Base-by-base conservation (phyloP, 2,113 vertebrate genomes). In the Oxyura jamaicensis region DNA sequence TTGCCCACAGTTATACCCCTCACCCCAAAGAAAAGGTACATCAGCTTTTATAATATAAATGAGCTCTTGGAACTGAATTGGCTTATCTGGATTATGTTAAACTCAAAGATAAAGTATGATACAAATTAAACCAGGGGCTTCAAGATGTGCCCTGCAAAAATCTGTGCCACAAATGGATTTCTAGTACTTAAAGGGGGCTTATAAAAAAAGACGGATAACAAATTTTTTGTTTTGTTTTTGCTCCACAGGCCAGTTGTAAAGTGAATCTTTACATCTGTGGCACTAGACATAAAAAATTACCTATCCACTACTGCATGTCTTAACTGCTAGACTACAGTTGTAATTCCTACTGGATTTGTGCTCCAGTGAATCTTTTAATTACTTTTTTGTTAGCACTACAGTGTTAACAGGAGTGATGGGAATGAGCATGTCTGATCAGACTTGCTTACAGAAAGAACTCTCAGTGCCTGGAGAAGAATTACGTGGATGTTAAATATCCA, bases 11-110 rank as follows among this genome's bases (percentile, higher is more conserved):
- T 50, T 62, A 8, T 58, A 81, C 26, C 23, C 10, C 79, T 76
- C 36, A 66, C 25, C 13, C 13, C 5, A 83, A 69, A 73, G 50
- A 68, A 86, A 59, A 85, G 86, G 28, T 3, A 2, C 52, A 23
- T 73, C 33, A 1, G 0, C 83, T 73, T 83, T 76, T 21, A 13
- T 25, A 52, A 46, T 0, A 0, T 59, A 55, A 53, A 2, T 31
- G 68, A 86, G 11, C 29, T 60, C 35, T 66, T 19, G 44, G 35
- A 86, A 82, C 35, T 10, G 0, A 59, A 55, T 20, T 41, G 20
- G 1, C 11, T 62, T 72, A 7, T 42, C 21, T 85, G 52, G 17
- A 25, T 90, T 91, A 25, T 21, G 20, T 63, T 90, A 31, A 26
- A 59, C 31, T 83, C 68, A 62, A 82, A 79, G 36, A 41, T 55